These are phyloP conservation scores for Callorhinus ursinus DNA, from an alignment of 2,113 vertebrate species.

Conservation along the genomic window DNA sequence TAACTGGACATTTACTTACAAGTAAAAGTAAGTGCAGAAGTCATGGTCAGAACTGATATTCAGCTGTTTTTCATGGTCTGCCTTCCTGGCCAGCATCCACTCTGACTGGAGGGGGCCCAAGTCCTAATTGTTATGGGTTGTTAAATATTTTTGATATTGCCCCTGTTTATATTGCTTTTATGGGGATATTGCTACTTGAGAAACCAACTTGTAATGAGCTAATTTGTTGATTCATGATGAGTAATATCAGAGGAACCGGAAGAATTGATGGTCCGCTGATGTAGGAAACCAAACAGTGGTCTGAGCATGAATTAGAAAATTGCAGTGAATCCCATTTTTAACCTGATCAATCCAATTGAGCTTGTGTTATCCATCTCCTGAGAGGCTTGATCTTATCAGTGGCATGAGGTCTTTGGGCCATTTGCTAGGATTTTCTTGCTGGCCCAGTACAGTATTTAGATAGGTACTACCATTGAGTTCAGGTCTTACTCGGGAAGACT, in stretches of 20 bases:
- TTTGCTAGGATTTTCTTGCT: not conserved
- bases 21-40: not conserved
- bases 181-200: not conserved
- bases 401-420: not conserved
- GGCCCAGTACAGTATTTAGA: not conserved
- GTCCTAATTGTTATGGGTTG: not conserved
- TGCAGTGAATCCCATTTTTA: not conserved
- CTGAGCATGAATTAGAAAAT: not conserved
- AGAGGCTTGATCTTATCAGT: not conserved
- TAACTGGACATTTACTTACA: not conserved
- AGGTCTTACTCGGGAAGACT: not conserved
- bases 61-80: not conserved
- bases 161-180: not conserved
- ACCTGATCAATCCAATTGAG: not conserved
- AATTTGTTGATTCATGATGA: not conserved
- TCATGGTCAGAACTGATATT: not conserved
- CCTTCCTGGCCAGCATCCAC: not conserved
- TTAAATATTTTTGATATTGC: constrained; percentile 8
- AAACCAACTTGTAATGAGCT: not conserved
- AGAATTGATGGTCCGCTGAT: not conserved
- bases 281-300: not conserved
- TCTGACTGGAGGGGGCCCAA: not conserved
- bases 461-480: not conserved
- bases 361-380: not conserved
- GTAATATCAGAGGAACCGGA: not conserved